Conservation (phyloP, 2,888 invertebrate genomes). For the Cylloceria caligata region DNA sequence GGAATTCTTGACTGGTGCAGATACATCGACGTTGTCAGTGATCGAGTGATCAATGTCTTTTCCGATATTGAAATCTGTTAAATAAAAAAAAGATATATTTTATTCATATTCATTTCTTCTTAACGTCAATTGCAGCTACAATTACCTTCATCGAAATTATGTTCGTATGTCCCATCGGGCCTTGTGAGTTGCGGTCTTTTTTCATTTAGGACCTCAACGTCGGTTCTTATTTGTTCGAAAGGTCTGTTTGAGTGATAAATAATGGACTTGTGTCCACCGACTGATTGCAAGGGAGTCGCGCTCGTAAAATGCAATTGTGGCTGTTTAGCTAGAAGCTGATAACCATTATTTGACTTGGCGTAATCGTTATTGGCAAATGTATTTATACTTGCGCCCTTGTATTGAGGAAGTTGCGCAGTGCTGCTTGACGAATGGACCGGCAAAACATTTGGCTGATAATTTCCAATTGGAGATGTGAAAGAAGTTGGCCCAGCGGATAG, state of each 20-base stretch:
- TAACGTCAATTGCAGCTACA: not conserved
- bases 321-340: slow-evolving; percentile 78
- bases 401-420: slow-evolving; percentile 73
- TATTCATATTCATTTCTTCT: not conserved
- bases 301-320: slow-evolving; percentile 78
- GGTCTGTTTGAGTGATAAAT: slow-evolving; percentile 66
- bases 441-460: slow-evolving; percentile 70
- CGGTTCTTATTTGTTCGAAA: slow-evolving; percentile 75
- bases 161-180: slow-evolving; percentile 71
- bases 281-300: slow-evolving; percentile 37
- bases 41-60: slow-evolving; percentile 6
- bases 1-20: slow-evolving; percentile 66
- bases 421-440: slow-evolving; percentile 73
- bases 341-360: slow-evolving; percentile 67
- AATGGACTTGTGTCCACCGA: slow-evolving; percentile 47
- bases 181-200: slow-evolving; percentile 75
- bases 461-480: slow-evolving; percentile 61
- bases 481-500: slow-evolving; percentile 10
- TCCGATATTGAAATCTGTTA: slow-evolving; percentile 35
- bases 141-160: slow-evolving; percentile 67
- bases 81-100: slow-evolving; percentile 4
- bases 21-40: slow-evolving; percentile 65
- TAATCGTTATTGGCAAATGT: slow-evolving; percentile 48
- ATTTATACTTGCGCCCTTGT: slow-evolving; percentile 73
- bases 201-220: slow-evolving; percentile 80